Evolutionary conservation across 2,113 vertebrate genomes (phyloP).

Genomic region (Pollachius pollachius): DNA sequence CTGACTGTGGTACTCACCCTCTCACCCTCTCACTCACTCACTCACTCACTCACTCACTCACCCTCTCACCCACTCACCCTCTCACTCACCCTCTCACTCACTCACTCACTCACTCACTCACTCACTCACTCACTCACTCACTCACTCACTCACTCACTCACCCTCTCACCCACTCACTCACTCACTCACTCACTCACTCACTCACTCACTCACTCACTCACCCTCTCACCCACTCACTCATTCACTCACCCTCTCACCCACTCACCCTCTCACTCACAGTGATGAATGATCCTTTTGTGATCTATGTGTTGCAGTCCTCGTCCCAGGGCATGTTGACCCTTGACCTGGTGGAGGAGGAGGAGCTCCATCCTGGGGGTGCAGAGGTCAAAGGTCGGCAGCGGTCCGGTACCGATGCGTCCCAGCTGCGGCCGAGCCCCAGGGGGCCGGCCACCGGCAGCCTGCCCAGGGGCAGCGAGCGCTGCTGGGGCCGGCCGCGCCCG

Average conservation of each 20-base stretch:
- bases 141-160: not conserved
- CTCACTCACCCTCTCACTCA: not conserved
- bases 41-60: not conserved
- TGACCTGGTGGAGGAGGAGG: conserved; percentile 92
- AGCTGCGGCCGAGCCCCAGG: conserved; percentile 30
- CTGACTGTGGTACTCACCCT: conserved; percentile 80
- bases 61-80: not conserved
- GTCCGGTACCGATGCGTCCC: conserved; percentile 78
- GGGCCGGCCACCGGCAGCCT: conserved; percentile 72
- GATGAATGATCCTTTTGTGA: no score
- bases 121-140: not conserved
- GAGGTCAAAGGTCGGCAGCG: conserved; percentile 68
- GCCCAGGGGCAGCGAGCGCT: conserved; percentile 62
- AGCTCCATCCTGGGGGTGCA: conserved; percentile 43
- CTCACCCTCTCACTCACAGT: not conserved
- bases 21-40: not conserved
- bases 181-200: not conserved
- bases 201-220: not conserved
- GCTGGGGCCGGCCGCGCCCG: conserved; percentile 61
- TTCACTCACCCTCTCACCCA: not conserved
- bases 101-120: not conserved
- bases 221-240: not conserved
- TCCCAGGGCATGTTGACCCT: conserved; percentile 85
- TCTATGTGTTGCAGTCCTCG: not conserved
- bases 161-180: not conserved